Conservation (phyloP, 2,113 vertebrate species). For the Actenoides hombroni region DNA sequence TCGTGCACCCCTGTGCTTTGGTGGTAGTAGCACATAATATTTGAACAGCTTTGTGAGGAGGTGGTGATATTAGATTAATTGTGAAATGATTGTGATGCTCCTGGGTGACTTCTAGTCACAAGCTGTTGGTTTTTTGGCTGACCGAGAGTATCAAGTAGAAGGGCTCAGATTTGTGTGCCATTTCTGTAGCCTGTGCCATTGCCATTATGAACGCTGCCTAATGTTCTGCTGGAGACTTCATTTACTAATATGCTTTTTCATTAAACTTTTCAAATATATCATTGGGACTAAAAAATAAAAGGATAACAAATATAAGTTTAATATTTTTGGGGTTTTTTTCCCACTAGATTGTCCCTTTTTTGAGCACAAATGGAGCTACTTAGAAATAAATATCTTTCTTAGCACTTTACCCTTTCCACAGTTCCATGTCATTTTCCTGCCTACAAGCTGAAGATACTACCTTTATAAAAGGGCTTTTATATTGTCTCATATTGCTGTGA, state of each 20-base stretch:
- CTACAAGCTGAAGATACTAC: not conserved
- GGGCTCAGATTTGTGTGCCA: not conserved
- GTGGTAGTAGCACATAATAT: not conserved
- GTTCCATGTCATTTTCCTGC: not conserved
- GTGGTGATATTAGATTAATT: not conserved
- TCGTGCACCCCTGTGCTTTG: rapidly evolving
- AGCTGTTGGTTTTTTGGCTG: not conserved
- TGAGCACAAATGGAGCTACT: not conserved
- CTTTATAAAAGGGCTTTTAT: conserved; percentile 10
- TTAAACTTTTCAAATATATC: not conserved
- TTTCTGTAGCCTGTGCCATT: not conserved
- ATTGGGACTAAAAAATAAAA: not conserved
- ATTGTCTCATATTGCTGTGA: not conserved
- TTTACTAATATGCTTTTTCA: not conserved
- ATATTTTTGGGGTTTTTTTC: not conserved
- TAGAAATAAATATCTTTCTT: not conserved
- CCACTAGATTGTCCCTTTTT: not conserved
- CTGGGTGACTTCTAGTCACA: not conserved
- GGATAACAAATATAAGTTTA: not conserved
- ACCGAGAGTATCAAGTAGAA: not conserved
- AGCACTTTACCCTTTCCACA: not conserved
- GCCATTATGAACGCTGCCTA: not conserved
- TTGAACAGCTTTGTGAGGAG: not conserved
- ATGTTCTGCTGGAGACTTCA: not conserved
- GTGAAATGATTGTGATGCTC: not conserved